Conservation (phyloP, 2,888 invertebrate genomes). For the Biston betularia region DNA sequence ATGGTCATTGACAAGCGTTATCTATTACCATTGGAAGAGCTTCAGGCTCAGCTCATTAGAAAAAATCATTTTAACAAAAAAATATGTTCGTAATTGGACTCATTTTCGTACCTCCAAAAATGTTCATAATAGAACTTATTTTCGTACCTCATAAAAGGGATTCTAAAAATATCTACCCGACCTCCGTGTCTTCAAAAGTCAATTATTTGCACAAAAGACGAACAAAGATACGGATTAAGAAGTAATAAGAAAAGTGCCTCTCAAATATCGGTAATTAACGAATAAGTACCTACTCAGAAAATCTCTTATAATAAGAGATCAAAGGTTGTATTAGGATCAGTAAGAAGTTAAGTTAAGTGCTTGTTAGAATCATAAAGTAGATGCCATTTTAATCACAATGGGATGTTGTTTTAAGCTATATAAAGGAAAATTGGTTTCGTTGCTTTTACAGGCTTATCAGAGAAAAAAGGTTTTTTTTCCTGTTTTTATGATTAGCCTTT, state of each 20-base stretch:
- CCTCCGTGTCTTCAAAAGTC: constrained; percentile 6
- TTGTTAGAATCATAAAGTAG: constrained; percentile 17
- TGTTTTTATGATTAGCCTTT: background rate
- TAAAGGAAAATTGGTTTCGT: constrained; percentile 5
- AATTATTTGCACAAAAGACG: constrained; percentile 20
- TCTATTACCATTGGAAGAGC: too few relatives aligned
- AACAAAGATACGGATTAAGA: constrained; percentile 17
- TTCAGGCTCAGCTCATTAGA: too few relatives aligned
- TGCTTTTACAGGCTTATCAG: background rate
- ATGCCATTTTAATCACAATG: constrained; percentile 11
- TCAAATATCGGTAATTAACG: constrained; percentile 32
- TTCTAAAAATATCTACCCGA: constrained; percentile 1
- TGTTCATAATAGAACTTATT: constrained; percentile 1
- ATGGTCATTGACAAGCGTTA: too few relatives aligned
- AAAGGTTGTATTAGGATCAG: constrained; percentile 35
- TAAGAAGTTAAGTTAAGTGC: constrained; percentile 15
- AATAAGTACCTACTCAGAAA: constrained; percentile 27
- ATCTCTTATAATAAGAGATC: constrained; percentile 34
- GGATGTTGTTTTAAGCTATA: constrained; percentile 4
- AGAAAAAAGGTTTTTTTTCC: background rate
- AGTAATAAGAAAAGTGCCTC: constrained; percentile 24
- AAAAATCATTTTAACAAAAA: too few relatives aligned
- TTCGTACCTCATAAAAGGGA: constrained; percentile 3
- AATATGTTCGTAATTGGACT: too few relatives aligned
- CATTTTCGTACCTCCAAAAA: too few relatives aligned